phyloP scores from a whole-genome alignment of 2,797 vertebrate genomes.

The Chromobotia macracanthus region DNA sequence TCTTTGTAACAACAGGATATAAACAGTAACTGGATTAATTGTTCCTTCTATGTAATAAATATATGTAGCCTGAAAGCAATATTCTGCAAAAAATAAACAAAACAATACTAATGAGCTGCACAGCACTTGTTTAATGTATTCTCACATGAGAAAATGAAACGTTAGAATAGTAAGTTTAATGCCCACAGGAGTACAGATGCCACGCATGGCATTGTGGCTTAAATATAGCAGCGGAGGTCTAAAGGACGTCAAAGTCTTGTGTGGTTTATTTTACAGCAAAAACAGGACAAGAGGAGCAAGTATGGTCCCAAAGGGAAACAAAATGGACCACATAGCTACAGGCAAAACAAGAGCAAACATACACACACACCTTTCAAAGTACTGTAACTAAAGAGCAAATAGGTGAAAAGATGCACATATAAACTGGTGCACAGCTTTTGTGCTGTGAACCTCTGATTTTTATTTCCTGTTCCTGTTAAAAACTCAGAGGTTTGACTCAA shows the following conservation, averaged over 20 bases:
- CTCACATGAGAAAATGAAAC: conserved; percentile 31
- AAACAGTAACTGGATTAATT: conserved; percentile 31
- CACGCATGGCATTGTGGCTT: conserved; percentile 51
- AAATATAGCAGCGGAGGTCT: conserved; percentile 55
- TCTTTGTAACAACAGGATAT: conserved; percentile 15
- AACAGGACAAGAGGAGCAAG: conserved; percentile 64
- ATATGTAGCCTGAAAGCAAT: conserved; percentile 39
- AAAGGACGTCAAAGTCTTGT: conserved; percentile 61
- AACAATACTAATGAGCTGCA: conserved; percentile 52
- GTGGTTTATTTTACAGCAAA: conserved; percentile 60
- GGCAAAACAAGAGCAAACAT: conserved; percentile 54
- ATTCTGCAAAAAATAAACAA: conserved; percentile 35
- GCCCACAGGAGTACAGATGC: conserved; percentile 60
- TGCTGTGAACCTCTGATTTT: conserved; percentile 20
- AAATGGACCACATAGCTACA: conserved; percentile 51
- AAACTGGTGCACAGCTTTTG: conserved; percentile 23
- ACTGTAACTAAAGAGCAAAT: conserved; percentile 48
- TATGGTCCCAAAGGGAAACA: conserved; percentile 50
- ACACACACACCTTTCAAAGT: conserved; percentile 40
- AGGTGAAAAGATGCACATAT: conserved; percentile 29
- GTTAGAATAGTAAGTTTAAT: conserved; percentile 49
- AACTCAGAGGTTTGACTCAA: conserved; percentile 17
- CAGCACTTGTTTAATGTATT: conserved; percentile 51
- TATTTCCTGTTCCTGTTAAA: conserved; percentile 31
- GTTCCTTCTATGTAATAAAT: conserved; percentile 17